A percentile compares a stretch with the other conserved stretches of the same genome.
These are phyloP conservation scores for Delia radicum DNA, from an alignment of 1,140 invertebrate species.

Conservation along the genomic window DNA sequence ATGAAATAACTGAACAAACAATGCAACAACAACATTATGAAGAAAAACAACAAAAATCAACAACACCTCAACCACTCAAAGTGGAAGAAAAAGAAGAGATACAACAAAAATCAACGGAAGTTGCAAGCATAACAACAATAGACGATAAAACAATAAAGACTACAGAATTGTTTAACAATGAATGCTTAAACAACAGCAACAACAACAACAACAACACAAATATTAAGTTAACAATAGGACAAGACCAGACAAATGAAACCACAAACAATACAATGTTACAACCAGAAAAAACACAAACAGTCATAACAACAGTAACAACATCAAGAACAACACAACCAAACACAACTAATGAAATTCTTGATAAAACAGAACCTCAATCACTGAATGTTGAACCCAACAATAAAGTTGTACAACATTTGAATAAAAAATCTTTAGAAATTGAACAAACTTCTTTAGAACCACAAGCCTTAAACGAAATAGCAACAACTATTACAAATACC, in stretches of 20 bases:
- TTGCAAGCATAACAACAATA: not conserved
- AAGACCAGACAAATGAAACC: not conserved
- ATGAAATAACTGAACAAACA: not conserved
- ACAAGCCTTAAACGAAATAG: not conserved
- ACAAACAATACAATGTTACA: not conserved
- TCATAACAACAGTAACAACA: not conserved
- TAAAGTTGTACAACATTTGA: not conserved
- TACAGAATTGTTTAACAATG: not conserved
- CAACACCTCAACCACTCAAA: not conserved
- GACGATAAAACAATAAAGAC: not conserved
- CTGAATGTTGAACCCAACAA: not conserved
- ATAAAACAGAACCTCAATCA: not conserved
- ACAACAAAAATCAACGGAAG: not conserved
- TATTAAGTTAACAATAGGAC: too few relatives aligned
- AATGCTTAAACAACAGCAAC: too few relatives aligned
- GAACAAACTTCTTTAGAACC: not conserved
- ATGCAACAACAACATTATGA: not conserved
- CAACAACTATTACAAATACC: not conserved
- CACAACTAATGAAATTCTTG: too few relatives aligned
- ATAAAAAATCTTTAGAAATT: not conserved
- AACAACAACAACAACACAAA: not conserved
- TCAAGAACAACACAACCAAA: constrained; percentile 6
- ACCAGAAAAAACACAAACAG: too few relatives aligned
- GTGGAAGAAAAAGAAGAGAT: not conserved
- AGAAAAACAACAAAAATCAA: not conserved